A percentile compares a stretch with the other conserved stretches of the same genome.
Conservation (phyloP, 2,797 vertebrate species). For the Telmatherina bonti region DNA sequence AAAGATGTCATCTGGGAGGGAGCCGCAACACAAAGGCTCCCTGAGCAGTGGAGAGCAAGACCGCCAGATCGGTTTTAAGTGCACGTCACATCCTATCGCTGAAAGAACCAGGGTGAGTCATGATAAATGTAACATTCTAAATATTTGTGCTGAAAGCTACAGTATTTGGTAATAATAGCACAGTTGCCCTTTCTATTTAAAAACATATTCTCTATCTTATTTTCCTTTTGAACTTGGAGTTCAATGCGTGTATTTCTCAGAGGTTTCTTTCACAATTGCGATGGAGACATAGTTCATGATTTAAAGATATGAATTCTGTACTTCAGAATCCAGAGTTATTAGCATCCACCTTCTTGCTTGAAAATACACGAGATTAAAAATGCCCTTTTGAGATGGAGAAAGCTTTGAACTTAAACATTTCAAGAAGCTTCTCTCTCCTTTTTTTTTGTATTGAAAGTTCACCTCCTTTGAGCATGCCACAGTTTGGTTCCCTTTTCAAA, state of each 20-base stretch:
- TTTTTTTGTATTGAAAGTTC: conserved; percentile 90
- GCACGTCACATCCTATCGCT: conserved; percentile 16
- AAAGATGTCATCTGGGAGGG: conserved; percentile 77
- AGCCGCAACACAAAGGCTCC: conserved; percentile 51
- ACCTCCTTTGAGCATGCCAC: conserved; percentile 87
- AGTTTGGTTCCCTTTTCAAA: conserved; percentile 91
- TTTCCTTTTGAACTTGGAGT: conserved; percentile 59
- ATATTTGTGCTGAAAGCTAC: conserved; percentile 45
- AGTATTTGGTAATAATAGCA: conserved; percentile 25
- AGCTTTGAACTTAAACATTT: conserved; percentile 95
- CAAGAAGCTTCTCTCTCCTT: conserved; percentile 83
- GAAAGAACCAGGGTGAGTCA: neutral
- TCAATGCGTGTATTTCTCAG: conserved; percentile 64
- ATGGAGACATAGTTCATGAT: conserved; percentile 72
- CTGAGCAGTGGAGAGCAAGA: conserved; percentile 37
- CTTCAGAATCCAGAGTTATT: conserved; percentile 79
- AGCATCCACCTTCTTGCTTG: conserved; percentile 76
- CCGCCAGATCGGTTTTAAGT: conserved; percentile 9
- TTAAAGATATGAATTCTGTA: conserved; percentile 80
- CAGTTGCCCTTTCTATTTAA: conserved; percentile 21
- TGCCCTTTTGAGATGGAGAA: conserved; percentile 93
- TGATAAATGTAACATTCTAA: conserved; percentile 29
- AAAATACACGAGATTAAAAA: conserved; percentile 93
- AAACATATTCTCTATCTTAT: conserved; percentile 46
- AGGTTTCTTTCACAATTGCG: conserved; percentile 78